Conservation (phyloP, 2,888 invertebrate species). For the Sepiola atlantica region DNA sequence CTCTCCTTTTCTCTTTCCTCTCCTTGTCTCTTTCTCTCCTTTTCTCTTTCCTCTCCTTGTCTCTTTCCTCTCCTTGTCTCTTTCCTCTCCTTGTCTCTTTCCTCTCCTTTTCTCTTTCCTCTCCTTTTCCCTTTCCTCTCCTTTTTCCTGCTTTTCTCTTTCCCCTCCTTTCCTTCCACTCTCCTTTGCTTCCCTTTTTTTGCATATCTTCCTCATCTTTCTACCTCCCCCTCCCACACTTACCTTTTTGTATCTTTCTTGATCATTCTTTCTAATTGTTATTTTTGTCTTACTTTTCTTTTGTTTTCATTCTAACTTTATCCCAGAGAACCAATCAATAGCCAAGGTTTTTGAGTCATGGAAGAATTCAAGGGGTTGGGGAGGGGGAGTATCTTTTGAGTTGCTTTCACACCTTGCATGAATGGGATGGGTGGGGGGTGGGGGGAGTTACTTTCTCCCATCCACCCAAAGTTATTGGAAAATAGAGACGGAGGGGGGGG, state of each 20-base stretch:
- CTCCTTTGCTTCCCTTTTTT: not conserved
- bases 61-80: not conserved
- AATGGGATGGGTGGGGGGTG: no score
- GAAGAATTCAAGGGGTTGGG: not conserved
- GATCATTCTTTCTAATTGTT: no score
- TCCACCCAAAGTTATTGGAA: not conserved
- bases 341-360: slow-evolving; percentile 13
- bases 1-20: not conserved
- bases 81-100: not conserved
- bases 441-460: not conserved
- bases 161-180: not conserved
- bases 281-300: no score
- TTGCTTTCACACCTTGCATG: not conserved
- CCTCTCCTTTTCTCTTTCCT: not conserved
- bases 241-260: no score
- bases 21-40: not conserved
- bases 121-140: no score
- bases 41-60: not conserved
- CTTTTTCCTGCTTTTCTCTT: no score
- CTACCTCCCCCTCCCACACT: no score
- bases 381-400: not conserved
- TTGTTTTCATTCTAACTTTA: not conserved
- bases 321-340: not conserved
- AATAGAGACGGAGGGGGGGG: not conserved
- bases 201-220: not conserved